Evolutionary conservation across 2,888 invertebrate species (phyloP).

Genomic region (Cephus rjabovi): DNA sequence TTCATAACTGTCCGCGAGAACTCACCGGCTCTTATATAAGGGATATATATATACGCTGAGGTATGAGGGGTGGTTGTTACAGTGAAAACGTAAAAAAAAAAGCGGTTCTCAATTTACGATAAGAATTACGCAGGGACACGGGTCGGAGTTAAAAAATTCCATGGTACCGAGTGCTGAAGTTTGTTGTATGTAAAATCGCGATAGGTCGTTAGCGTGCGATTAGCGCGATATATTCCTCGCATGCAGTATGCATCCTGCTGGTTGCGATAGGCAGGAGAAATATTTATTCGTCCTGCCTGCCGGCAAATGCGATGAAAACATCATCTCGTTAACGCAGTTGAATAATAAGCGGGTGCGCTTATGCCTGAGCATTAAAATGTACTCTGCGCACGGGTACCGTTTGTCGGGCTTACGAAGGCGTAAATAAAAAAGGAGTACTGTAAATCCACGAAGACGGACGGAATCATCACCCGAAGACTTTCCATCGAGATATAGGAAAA

Average conservation of each 20-base stretch:
- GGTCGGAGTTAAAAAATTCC: conserved; percentile 51
- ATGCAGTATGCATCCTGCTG: not conserved
- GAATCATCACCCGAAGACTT: not conserved
- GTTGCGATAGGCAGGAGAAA: not conserved
- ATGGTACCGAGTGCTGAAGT: conserved; percentile 58
- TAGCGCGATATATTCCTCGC: not conserved
- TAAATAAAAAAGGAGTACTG: not conserved
- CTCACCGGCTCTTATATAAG: conserved; percentile 36
- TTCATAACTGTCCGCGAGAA: conserved; percentile 61
- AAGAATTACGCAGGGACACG: not conserved
- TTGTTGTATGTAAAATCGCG: conserved; percentile 54
- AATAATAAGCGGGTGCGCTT: conserved; percentile 4
- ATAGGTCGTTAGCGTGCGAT: not conserved
- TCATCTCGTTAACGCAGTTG: not conserved
- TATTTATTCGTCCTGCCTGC: conserved; percentile 7
- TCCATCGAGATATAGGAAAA: not conserved
- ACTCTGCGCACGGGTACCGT: not conserved
- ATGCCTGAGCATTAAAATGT: not conserved
- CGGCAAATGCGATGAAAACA: conserved; percentile 3
- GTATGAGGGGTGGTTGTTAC: not conserved
- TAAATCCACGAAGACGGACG: not conserved
- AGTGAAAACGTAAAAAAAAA: not conserved
- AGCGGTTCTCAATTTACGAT: conserved; percentile 4
- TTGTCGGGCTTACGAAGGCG: not conserved
- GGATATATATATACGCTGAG: conserved; percentile 1